Percentiles rank a stretch among this genome's conserved stretches.
Conservation (phyloP, 2,113 vertebrate species). For the Hypocryptadius cinnamomeus region DNA sequence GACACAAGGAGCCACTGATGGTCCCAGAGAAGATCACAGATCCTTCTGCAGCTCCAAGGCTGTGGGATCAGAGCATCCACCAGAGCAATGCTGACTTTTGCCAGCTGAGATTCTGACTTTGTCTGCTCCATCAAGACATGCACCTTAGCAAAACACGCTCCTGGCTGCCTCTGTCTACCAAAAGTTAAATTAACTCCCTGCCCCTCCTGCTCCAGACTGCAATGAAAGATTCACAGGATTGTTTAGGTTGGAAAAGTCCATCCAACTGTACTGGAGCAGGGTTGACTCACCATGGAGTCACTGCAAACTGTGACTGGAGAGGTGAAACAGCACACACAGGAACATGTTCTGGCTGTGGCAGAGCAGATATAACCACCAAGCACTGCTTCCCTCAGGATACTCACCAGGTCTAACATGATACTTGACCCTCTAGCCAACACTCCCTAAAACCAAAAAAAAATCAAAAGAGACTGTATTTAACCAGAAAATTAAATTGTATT, state of each 20-base stretch:
- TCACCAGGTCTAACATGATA: neutral
- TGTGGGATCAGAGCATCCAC: neutral
- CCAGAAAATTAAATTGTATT: neutral
- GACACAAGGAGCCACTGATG: accelerated
- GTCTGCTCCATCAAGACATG: neutral
- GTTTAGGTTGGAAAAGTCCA: neutral
- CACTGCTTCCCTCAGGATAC: neutral
- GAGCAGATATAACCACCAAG: neutral
- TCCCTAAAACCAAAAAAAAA: neutral
- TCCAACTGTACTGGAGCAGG: neutral
- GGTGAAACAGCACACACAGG: neutral
- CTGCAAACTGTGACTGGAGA: neutral
- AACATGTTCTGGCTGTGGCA: neutral
- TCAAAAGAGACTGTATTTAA: neutral
- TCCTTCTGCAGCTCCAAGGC: neutral
- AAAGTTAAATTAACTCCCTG: neutral
- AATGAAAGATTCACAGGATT: neutral
- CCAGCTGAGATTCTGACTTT: neutral
- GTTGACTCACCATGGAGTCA: neutral
- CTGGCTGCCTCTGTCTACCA: neutral
- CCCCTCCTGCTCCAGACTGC: neutral
- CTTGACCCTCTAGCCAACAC: neutral
- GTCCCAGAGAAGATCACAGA: neutral
- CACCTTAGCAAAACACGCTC: neutral
- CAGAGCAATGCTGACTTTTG: neutral